A percentile compares a stretch with the other conserved stretches of the same genome.
phyloP scores from a whole-genome alignment of 37 sponge, comb jelly and placozoan species.

The Chondrosia reniformis region DNA sequence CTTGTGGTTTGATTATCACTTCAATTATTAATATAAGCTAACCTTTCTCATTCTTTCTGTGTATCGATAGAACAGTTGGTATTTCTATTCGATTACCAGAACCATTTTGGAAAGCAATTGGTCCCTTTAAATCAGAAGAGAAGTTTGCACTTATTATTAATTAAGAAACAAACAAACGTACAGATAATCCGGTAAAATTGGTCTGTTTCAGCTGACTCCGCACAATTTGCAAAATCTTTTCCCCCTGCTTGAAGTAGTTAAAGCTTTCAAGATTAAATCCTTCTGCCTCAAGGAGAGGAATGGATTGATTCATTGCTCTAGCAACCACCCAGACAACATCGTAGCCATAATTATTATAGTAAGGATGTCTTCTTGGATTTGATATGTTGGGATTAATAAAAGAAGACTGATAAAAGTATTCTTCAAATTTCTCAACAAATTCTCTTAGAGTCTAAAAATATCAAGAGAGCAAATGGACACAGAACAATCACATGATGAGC shows the following conservation, averaged over 20 bases:
- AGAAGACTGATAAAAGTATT: neutral
- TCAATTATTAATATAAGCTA: no score
- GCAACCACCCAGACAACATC: neutral
- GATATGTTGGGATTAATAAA: neutral
- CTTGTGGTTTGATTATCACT: no score
- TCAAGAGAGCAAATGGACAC: no score
- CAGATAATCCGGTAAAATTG: conserved; percentile 7
- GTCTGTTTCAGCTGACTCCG: neutral
- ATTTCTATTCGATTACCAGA: no score
- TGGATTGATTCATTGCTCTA: neutral
- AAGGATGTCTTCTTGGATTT: neutral
- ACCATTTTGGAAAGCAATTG: no score
- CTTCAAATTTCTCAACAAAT: neutral
- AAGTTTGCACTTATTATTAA: neutral
- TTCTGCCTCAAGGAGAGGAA: neutral
- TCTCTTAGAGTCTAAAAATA: neutral
- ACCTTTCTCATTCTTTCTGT: no score
- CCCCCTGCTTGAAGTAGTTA: neutral
- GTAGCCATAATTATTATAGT: neutral
- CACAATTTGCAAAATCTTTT: neutral
- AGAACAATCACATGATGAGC: no score
- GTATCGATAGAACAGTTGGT: no score
- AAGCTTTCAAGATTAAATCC: neutral
- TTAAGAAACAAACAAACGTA: neutral
- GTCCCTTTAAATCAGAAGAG: neutral